These are phyloP conservation scores for Coronaproctus castanopsis DNA, from an alignment of 2,888 invertebrate species.

Conservation along the genomic window DNA sequence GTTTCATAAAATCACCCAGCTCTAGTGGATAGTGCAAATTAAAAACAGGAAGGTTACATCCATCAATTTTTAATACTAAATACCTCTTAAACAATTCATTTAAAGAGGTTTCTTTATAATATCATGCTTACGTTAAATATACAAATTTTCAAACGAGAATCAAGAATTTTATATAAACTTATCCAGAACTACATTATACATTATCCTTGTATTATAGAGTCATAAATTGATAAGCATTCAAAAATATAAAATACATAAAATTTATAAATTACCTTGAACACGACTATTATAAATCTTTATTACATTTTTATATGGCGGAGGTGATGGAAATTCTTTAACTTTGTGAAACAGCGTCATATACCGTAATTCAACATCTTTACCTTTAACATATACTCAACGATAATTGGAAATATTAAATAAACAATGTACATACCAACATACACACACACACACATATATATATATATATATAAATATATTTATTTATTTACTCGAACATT, in stretches of 20 bases:
- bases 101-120: too few species aligned
- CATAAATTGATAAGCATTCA: not conserved
- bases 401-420: not conserved
- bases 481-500: too few species aligned
- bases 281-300: slow-evolving; percentile 25
- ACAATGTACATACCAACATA: not conserved
- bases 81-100: too few species aligned
- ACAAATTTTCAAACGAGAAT: too few species aligned
- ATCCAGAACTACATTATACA: not conserved
- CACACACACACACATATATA: too few species aligned
- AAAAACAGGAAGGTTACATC: too few species aligned
- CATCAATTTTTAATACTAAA: too few species aligned
- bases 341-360: slow-evolving; percentile 28
- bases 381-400: slow-evolving; percentile 1
- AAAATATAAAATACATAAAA: not conserved
- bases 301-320: slow-evolving; percentile 26
- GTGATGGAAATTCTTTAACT: slow-evolving; percentile 28
- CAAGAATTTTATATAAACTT: not conserved
- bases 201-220: not conserved
- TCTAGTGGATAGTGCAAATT: too few species aligned
- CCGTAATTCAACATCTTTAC: slow-evolving; percentile 28
- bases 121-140: too few species aligned
- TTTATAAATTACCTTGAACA: slow-evolving; percentile 12
- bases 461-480: too few species aligned
- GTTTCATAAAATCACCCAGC: too few species aligned